Percentiles rank a stretch among this genome's conserved stretches.
phyloP scores from a whole-genome alignment of 1,140 invertebrate genomes.

The Chironomus striatipennis region DNA sequence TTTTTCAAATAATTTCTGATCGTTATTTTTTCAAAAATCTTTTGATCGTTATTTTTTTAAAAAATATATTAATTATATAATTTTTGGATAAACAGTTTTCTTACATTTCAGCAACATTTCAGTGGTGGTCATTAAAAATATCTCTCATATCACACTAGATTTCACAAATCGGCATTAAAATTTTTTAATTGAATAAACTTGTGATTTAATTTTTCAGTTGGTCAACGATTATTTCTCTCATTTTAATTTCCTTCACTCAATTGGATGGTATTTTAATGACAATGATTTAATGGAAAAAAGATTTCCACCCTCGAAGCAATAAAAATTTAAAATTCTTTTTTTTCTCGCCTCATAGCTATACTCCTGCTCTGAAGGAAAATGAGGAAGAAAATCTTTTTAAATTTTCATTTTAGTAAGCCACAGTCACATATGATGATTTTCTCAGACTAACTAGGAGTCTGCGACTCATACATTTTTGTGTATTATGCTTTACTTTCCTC shows the following conservation, averaged over 20 bases:
- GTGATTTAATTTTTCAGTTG: slow-evolving; percentile 13
- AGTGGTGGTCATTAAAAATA: background rate
- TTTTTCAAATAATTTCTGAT: no score
- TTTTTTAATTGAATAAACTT: slow-evolving; percentile 22
- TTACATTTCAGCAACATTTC: no score
- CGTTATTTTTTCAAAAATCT: no score
- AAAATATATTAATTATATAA: no score
- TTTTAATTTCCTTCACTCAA: no score
- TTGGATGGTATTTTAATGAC: no score
- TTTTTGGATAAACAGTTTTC: no score
- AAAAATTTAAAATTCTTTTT: background rate
- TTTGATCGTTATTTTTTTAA: no score
- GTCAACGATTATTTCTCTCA: background rate
- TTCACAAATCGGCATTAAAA: slow-evolving; percentile 7
- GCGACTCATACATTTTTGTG: background rate
- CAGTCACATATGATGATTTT: background rate
- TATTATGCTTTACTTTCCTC: no score
- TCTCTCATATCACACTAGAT: background rate
- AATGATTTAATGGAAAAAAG: no score
- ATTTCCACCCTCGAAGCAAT: background rate
- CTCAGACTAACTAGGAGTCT: slow-evolving; percentile 7
- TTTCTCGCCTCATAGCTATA: background rate
- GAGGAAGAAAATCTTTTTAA: background rate
- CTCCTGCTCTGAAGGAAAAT: background rate
- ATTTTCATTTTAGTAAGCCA: slow-evolving; percentile 8